A percentile compares a stretch with the other conserved stretches of the same genome.
phyloP scores from a whole-genome alignment of 2,797 vertebrate species.

The Sebastes cheni region DNA sequence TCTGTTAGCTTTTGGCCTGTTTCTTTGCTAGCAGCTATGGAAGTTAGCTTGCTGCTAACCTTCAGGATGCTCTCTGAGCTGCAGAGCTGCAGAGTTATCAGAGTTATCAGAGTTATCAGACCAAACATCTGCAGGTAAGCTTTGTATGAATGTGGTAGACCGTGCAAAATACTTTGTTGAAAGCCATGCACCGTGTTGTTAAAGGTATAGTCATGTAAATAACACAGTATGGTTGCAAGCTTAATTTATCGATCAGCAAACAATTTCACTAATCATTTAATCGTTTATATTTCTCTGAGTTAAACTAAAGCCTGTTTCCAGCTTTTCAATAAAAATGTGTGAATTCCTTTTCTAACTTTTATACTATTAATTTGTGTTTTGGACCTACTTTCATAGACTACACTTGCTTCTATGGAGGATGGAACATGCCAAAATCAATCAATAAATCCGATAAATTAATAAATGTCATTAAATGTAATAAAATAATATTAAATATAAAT shows the following conservation, averaged over 20 bases:
- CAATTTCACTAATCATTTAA: background rate
- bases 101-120: background rate
- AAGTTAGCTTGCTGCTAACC: constrained; percentile 50
- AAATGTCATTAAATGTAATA: too few relatives aligned
- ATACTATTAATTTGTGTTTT: background rate
- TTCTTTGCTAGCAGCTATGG: background rate
- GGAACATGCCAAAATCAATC: too few relatives aligned
- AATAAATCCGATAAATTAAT: too few relatives aligned
- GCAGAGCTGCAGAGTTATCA: background rate
- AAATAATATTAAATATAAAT: too few relatives aligned
- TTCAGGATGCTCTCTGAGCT: background rate
- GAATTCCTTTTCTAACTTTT: background rate
- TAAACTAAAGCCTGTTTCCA: background rate
- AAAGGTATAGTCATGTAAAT: background rate
- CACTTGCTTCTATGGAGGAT: too few relatives aligned
- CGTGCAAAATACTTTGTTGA: background rate
- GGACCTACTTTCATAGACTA: too few relatives aligned
- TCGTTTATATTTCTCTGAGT: background rate
- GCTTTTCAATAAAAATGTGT: background rate
- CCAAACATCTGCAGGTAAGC: background rate
- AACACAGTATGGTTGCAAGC: too few relatives aligned
- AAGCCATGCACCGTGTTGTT: background rate
- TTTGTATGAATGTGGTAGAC: background rate
- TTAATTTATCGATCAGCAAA: background rate
- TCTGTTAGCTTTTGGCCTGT: too few relatives aligned